phyloP scores from a whole-genome alignment of 2,113 vertebrate species.

The Syngnathus scovelli region DNA sequence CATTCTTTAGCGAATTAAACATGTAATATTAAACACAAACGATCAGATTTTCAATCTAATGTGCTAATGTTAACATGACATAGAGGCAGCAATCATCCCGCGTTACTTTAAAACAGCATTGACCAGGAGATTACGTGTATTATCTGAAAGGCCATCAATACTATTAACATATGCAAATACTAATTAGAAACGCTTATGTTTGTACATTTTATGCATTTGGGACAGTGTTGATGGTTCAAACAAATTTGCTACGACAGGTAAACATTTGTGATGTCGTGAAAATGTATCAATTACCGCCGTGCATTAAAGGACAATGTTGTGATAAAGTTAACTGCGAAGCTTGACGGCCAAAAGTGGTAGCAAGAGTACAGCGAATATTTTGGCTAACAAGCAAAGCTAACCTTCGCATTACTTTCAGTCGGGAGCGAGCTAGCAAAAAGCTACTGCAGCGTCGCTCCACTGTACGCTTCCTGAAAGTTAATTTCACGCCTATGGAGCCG shows the following conservation, averaged over 20 bases:
- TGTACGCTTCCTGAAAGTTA: constrained; percentile 18
- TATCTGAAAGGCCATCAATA: not conserved
- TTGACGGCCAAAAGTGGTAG: not conserved
- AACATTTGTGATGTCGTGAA: not conserved
- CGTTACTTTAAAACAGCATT: not conserved
- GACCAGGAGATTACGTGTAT: not conserved
- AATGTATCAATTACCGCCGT: not conserved
- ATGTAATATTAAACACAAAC: not conserved
- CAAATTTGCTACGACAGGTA: not conserved
- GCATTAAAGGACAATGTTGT: not conserved
- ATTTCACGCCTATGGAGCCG: constrained; percentile 4
- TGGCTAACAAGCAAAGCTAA: constrained; percentile 49
- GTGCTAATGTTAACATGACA: not conserved
- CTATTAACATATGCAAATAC: not conserved
- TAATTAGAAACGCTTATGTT: not conserved
- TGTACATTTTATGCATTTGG: not conserved
- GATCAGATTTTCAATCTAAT: not conserved
- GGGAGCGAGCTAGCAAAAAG: constrained; percentile 37
- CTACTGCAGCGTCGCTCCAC: constrained; percentile 45
- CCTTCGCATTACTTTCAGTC: constrained; percentile 37
- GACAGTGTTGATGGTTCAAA: not conserved
- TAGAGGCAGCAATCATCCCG: not conserved
- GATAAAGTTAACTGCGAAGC: constrained; percentile 23
- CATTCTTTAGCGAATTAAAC: not conserved
- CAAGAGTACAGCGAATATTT: constrained; percentile 47